Evolutionary conservation across 23 tunicate genomes (phyloP), one percentile per base, ranked within the genome.

Genomic region (Oikopleura vanhoeffeni): DNA sequence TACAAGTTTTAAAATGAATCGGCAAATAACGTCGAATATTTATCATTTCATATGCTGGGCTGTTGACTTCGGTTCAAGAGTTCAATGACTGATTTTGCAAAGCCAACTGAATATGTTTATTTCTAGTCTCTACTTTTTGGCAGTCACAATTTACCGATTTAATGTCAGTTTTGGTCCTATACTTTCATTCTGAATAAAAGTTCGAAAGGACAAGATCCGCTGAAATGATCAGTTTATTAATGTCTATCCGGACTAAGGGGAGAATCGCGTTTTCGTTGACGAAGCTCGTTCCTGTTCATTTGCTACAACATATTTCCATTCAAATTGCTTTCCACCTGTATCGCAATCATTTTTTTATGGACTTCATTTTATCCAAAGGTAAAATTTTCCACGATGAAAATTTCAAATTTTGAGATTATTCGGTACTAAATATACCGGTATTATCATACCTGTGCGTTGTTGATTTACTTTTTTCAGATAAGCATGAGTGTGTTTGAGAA

Each of bases 1-100:
- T n/a, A n/a, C n/a, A n/a, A 89, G 99, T 39, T 85, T 95, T 88
- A 95, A 95, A 57, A 90, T 95, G 99, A 64, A n/a, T n/a, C 90
- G 82, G 99, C 99, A 39, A 89, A 89, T 83, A 87, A 88, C 41
- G 91, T 92, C 40, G 99, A 95, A 82, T 90, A 91, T 0, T 87
- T 95, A 76, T 90, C 90, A 32, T 95, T 95, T 76, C 90, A 90
- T 87, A 76, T 95, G 86, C 85, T 95, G 67, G 99, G 99, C n/a
- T n/a, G 4, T 88, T 95, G 40, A 83, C 99, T 41, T 89, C 91
- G 1, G 99, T 95, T 89, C 91, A 95, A 30, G 79, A 71, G 79
- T 71, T 71, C 32, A 71, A n/a, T 71, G 79, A 71, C 79, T 2
- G 79, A 71, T 38, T 71, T 71, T 32, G 34, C 38, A 38, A 18